Conservation (phyloP, 2,113 vertebrate genomes). For the Passer domesticus region DNA sequence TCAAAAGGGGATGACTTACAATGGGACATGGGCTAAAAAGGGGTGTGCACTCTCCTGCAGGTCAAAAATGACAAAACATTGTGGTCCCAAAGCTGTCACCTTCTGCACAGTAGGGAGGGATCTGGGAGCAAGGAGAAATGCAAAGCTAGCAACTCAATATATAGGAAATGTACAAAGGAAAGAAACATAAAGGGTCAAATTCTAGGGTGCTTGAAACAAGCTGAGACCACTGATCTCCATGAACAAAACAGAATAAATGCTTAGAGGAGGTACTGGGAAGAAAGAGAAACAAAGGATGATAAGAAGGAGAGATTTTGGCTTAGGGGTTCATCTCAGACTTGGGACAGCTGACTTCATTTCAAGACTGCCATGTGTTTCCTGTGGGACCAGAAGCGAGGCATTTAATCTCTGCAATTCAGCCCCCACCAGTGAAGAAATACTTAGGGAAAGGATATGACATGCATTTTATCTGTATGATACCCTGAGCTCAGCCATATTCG, state of each 20-base stretch:
- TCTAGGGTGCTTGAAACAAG: background rate
- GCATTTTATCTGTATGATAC: background rate
- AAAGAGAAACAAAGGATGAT: background rate
- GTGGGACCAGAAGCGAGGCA: background rate
- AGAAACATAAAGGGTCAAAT: background rate
- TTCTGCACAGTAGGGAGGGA: constrained; percentile 24
- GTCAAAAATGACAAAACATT: constrained; percentile 52
- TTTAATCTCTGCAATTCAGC: background rate
- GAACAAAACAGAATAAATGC: background rate
- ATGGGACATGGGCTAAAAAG: constrained; percentile 28
- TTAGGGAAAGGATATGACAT: background rate
- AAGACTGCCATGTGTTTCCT: background rate
- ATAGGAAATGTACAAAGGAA: background rate
- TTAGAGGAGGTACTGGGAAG: background rate
- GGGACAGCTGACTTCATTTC: background rate
- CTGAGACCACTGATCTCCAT: background rate
- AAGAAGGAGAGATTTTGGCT: background rate
- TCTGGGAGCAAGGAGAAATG: background rate
- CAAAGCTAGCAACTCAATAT: background rate
- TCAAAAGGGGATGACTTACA: constrained; percentile 57
- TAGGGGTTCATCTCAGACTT: background rate
- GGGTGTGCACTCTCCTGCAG: background rate
- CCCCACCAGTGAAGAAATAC: background rate
- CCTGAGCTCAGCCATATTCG: background rate
- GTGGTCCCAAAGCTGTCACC: constrained; percentile 2